A percentile compares a stretch with the other conserved stretches of the same genome.
Conservation (phyloP, 2,888 invertebrate genomes). For the Torymus auratus region DNA sequence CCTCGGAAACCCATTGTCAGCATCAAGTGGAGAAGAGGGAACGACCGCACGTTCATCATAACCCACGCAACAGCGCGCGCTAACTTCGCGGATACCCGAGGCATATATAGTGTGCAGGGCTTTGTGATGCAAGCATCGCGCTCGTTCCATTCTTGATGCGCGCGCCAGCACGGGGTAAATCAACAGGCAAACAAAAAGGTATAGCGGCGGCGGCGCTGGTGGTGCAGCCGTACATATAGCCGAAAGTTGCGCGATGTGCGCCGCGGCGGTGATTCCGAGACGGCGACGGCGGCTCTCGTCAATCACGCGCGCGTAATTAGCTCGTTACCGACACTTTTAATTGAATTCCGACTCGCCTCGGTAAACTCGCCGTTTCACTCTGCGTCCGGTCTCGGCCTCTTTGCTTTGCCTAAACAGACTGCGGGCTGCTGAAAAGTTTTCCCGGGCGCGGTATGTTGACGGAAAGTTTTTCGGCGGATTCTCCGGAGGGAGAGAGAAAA, state of each 20-base stretch:
- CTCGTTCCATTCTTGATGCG: too few relatives aligned
- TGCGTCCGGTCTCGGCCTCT: not conserved
- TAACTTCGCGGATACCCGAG: too few relatives aligned
- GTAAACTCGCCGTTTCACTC: conserved; percentile 5
- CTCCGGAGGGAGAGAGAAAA: too few relatives aligned
- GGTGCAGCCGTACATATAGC: too few relatives aligned
- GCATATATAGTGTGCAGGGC: not conserved
- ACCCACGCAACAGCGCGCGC: too few relatives aligned
- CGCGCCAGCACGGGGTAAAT: not conserved
- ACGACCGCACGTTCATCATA: too few relatives aligned
- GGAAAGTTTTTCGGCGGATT: too few relatives aligned
- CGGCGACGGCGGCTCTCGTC: conserved; percentile 35
- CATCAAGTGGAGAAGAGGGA: not conserved
- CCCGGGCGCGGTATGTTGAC: too few relatives aligned
- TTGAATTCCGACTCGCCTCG: conserved; percentile 57
- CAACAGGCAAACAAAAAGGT: conserved; percentile 32
- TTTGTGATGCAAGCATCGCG: too few relatives aligned
- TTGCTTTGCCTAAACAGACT: not conserved
- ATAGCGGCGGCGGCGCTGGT: not conserved
- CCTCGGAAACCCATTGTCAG: not conserved
- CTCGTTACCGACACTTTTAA: conserved; percentile 63
- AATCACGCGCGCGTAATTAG: conserved; percentile 63
- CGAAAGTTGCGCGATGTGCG: conserved; percentile 19
- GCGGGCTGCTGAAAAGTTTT: too few relatives aligned
- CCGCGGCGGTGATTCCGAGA: not conserved